Evolutionary conservation across 2,888 invertebrate species (phyloP).

Genomic region (Chesias legatella): DNA sequence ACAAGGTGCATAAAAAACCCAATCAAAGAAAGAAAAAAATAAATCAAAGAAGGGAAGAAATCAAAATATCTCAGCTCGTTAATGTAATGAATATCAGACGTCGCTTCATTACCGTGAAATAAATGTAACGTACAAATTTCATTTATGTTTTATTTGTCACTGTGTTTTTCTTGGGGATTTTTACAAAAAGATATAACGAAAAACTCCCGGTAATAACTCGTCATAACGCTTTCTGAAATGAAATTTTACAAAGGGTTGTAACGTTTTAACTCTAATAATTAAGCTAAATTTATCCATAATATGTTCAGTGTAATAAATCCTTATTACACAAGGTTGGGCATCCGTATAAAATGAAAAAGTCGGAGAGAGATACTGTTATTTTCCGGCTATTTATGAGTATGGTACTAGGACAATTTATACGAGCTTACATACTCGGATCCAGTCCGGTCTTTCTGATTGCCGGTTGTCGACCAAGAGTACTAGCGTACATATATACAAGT

Average conservation of each 20-base stretch:
- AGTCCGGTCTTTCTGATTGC: too few species aligned
- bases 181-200: slow-evolving; percentile 19
- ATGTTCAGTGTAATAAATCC: slow-evolving; percentile 40
- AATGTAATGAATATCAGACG: too few species aligned
- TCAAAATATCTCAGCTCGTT: too few species aligned
- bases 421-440: too few species aligned
- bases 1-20: too few species aligned
- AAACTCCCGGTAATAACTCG: slow-evolving; percentile 23
- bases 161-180: slow-evolving; percentile 7
- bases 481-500: too few species aligned
- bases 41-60: too few species aligned
- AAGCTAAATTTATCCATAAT: slow-evolving; percentile 40
- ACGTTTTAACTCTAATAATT: slow-evolving; percentile 27
- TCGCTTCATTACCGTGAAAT: too few species aligned
- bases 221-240: slow-evolving; percentile 24
- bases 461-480: too few species aligned
- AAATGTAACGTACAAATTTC: too few species aligned
- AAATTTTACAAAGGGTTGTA: slow-evolving; percentile 17
- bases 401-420: background rate
- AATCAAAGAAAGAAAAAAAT: too few species aligned
- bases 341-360: slow-evolving; percentile 41
- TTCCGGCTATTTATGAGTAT: slow-evolving; percentile 1
- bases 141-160: too few species aligned
- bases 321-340: slow-evolving; percentile 42
- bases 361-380: background rate